phyloP scores from a whole-genome alignment of 2,113 vertebrate genomes.

The Heterochromis multidens region DNA sequence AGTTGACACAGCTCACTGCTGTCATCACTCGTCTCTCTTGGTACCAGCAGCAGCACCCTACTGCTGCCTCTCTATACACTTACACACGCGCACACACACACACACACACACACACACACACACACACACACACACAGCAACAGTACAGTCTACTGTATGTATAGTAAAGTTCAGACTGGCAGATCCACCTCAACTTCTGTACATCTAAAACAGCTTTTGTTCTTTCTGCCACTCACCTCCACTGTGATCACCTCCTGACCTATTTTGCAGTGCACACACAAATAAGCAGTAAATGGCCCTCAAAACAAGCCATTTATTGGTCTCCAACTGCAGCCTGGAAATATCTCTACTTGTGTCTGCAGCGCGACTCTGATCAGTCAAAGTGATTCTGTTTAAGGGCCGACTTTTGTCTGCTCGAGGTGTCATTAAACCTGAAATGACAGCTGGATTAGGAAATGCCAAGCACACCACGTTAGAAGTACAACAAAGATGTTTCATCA shows the following conservation, averaged over 20 bases:
- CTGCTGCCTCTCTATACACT: background rate
- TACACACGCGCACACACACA: background rate
- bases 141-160: background rate
- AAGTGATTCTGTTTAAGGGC: background rate
- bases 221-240: background rate
- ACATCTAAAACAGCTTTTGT: background rate
- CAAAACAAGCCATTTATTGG: background rate
- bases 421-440: conserved; percentile 22
- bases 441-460: conserved; percentile 35
- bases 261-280: background rate
- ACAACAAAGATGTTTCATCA: conserved; percentile 62
- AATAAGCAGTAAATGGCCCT: background rate
- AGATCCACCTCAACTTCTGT: background rate
- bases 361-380: background rate
- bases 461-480: conserved; percentile 3
- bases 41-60: conserved; percentile 2
- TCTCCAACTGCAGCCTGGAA: background rate
- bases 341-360: background rate
- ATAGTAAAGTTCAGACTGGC: background rate
- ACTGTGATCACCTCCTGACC: background rate
- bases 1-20: conserved; percentile 44
- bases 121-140: background rate
- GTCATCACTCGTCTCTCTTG: conserved; percentile 34
- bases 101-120: background rate
- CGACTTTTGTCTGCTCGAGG: conserved; percentile 1